Base-by-base conservation (phyloP, 2,113 vertebrate genomes). In the Plecturocebus donacophilus region DNA sequence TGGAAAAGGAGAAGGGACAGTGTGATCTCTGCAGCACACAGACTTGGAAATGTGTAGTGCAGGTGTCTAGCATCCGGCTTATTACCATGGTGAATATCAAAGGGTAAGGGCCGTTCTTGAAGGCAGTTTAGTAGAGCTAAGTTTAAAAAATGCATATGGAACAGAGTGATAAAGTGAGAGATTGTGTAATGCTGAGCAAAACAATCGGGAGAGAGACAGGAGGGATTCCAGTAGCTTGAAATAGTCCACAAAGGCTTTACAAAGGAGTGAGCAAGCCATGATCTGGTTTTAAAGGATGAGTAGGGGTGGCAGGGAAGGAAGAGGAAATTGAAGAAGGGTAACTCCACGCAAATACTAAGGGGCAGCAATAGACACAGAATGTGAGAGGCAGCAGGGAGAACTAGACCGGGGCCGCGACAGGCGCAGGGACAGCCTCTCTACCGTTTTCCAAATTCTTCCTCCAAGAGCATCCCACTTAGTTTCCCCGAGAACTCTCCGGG, bases 321-420 rank as follows among this genome's bases (percentile, higher is more conserved):
- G 49, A 64, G 58, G 4, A 61, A 32, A 20, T 0, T n/a, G 30
- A 52, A 71, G 38, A 32, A 23, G 14, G 14, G 21, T 17, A 40
- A 64, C 8, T 47, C 30, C 13, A 79, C 58, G 58, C 9, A 25
- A 66, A 96, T 40, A 82, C 32, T 70, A 35, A 61, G 20, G 40
- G 30, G 19, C 19, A 64, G 23, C n/a, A 14, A 5, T 0, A 66
- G 35, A 49, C 9, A n/a, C 3, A 3, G 27, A 1, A 3, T 19
- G 19, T 13, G 47, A 90, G 64, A 56, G 30, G 56, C n/a, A 86
- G 35, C 32, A 52, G 23, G 32, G 47, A 70, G 20, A 92, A 30
- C 0, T 32, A 16, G 58, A 35, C 13, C 49, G 30, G 56, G 83
- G 25, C 20, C 20, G 9, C 1, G 52, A 35, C 42, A 58, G 66